phyloP scores from a whole-genome alignment of 2,888 invertebrate species.

The Hipparchia semele region DNA sequence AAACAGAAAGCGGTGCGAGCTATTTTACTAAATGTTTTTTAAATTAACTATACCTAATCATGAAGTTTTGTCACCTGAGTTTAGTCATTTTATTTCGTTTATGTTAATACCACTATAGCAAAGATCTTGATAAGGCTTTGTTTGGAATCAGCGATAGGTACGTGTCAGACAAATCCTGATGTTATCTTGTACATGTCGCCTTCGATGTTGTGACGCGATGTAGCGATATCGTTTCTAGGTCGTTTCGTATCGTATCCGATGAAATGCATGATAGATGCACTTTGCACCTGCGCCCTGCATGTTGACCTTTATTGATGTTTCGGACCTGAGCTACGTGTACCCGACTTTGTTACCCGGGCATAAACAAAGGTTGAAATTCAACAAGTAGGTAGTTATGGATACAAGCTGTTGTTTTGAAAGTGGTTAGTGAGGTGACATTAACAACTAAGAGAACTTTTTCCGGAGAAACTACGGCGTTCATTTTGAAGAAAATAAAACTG shows the following conservation, averaged over 20 bases:
- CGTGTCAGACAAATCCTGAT: conserved; percentile 6
- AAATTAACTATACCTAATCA: too few relatives aligned
- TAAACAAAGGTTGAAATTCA: background rate
- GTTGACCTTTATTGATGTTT: conserved; percentile 13
- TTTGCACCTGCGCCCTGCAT: conserved; percentile 23
- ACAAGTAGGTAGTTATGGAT: too few relatives aligned
- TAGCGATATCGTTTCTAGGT: background rate
- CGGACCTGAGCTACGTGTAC: conserved; percentile 2
- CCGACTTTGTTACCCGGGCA: background rate
- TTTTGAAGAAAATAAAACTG: too few relatives aligned
- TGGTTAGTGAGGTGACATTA: too few relatives aligned
- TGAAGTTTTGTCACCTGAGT: background rate
- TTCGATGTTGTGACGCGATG: background rate
- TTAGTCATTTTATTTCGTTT: background rate
- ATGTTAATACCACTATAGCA: conserved; percentile 1
- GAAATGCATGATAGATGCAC: background rate
- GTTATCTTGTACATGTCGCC: background rate
- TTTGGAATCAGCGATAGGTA: background rate
- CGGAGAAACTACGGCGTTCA: too few relatives aligned
- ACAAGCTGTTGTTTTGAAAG: too few relatives aligned
- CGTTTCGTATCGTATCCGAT: background rate
- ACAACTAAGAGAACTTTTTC: too few relatives aligned
- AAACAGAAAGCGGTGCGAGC: background rate
- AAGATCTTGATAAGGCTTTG: conserved; percentile 9
- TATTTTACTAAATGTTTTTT: too few relatives aligned